Conservation (phyloP, 2,888 invertebrate genomes). For the Eilema depressum region DNA sequence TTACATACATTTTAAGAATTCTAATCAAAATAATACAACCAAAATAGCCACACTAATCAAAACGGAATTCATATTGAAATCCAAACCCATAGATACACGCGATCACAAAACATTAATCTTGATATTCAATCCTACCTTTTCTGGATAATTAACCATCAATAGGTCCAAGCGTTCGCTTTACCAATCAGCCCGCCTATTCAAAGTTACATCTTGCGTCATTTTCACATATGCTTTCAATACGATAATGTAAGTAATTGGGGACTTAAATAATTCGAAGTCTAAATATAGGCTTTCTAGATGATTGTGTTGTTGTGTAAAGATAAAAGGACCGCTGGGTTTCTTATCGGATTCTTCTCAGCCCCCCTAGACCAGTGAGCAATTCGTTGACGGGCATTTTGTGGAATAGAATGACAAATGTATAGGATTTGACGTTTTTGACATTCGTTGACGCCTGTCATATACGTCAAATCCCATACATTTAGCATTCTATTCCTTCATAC, state of each 20-base stretch:
- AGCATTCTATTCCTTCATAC: too few relatives aligned
- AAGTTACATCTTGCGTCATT: conserved; percentile 10
- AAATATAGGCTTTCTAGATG: background rate
- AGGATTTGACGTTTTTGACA: too few relatives aligned
- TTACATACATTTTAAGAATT: background rate
- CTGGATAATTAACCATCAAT: conserved; percentile 15
- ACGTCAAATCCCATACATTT: too few relatives aligned
- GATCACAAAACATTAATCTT: conserved; percentile 34
- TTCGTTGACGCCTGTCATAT: too few relatives aligned
- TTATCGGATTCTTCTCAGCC: too few relatives aligned
- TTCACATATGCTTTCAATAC: background rate
- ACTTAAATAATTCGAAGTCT: background rate
- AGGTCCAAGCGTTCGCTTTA: conserved; percentile 10
- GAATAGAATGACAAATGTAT: too few relatives aligned
- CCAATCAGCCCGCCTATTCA: conserved; percentile 14
- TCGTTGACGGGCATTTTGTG: too few relatives aligned
- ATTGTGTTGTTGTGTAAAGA: background rate
- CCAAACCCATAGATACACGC: background rate
- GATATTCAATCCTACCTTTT: conserved; percentile 26
- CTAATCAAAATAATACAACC: conserved; percentile 9
- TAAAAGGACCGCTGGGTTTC: background rate
- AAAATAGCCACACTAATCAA: background rate
- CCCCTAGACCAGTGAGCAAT: too few relatives aligned
- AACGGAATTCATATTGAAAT: conserved; percentile 12
- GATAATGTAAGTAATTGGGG: background rate